These are phyloP conservation scores for Troglohyphantes excavatus DNA, from an alignment of 2,888 invertebrate genomes.

Conservation along the genomic window DNA sequence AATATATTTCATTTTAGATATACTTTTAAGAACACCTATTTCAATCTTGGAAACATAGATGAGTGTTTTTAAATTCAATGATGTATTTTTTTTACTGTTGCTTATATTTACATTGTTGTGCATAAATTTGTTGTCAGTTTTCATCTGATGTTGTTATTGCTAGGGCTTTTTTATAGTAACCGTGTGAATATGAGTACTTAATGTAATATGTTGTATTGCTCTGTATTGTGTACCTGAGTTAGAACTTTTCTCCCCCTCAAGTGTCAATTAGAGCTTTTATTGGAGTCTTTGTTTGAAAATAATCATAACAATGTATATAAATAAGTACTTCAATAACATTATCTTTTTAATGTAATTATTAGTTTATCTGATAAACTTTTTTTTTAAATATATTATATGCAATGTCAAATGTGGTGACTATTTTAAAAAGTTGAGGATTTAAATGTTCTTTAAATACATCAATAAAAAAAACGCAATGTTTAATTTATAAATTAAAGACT, in stretches of 20 bases:
- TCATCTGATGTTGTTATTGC: constrained; percentile 35
- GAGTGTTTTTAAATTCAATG: constrained; percentile 22
- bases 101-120: constrained; percentile 49
- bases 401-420: no score
- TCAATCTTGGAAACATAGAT: constrained; percentile 17
- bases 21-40: constrained; percentile 17
- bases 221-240: constrained; percentile 33
- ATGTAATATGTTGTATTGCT: constrained; percentile 8
- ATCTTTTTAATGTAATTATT: no score
- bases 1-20: constrained; percentile 33
- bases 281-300: no score
- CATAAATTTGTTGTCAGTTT: constrained; percentile 41
- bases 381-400: no score
- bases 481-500: no score
- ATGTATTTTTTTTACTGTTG: constrained; percentile 51
- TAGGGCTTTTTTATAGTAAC: constrained; percentile 20
- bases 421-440: no score
- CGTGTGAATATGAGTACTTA: constrained; percentile 41
- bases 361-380: no score
- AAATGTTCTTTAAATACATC: no score
- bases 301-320: no score
- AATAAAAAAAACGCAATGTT: no score
- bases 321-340: no score
- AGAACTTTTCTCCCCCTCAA: neutral
- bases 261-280: no score